phyloP scores from a whole-genome alignment of 2,888 invertebrate species.

The Spilosoma lubricipeda region DNA sequence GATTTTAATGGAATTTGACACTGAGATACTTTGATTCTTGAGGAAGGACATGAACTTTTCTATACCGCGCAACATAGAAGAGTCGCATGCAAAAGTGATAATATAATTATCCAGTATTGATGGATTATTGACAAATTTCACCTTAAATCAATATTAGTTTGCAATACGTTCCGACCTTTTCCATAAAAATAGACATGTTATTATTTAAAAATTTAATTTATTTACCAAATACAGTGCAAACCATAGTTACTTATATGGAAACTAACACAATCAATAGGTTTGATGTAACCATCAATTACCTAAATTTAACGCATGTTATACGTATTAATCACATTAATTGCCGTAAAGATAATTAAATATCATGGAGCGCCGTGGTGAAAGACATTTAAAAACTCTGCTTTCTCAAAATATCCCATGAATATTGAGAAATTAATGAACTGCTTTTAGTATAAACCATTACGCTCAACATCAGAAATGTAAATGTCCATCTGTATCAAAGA shows the following conservation, averaged over 20 bases:
- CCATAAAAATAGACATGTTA: no score
- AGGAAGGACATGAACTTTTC: no score
- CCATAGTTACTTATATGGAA: no score
- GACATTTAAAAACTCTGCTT: conserved; percentile 5
- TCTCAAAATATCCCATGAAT: conserved; percentile 14
- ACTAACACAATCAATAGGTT: background rate
- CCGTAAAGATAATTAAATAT: background rate
- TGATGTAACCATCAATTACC: background rate
- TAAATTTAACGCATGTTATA: background rate
- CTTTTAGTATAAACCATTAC: conserved; percentile 6
- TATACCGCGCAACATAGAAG: no score
- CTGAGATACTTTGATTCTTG: no score
- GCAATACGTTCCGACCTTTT: background rate
- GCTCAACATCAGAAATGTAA: conserved; percentile 27
- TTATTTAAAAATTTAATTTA: background rate
- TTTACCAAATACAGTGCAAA: background rate
- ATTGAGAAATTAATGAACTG: conserved; percentile 13
- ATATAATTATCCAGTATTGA: no score
- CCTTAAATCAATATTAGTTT: background rate
- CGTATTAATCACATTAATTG: background rate
- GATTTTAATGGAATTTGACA: no score
- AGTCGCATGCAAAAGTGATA: no score
- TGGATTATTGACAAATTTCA: no score
- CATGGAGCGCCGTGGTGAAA: background rate
- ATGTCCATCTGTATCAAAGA: conserved; percentile 35